phyloP scores from a whole-genome alignment of 1,140 invertebrate genomes.

The Asobara japonica region DNA sequence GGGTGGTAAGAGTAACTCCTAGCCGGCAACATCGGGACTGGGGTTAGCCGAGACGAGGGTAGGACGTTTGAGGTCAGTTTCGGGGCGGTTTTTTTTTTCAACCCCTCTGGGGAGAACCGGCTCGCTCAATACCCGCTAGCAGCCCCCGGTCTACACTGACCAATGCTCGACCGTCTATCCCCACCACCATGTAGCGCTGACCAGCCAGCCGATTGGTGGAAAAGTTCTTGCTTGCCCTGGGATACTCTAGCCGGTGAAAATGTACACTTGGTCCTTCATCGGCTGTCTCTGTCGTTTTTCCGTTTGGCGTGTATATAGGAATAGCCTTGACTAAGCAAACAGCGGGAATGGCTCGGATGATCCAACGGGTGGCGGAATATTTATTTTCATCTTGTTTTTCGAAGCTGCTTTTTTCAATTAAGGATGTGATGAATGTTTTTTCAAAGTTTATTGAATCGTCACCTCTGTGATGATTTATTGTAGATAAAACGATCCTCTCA shows the following conservation, averaged over 20 bases:
- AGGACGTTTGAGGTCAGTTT: constrained; percentile 67
- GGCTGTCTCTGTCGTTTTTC: not conserved
- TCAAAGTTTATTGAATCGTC: too few relatives aligned
- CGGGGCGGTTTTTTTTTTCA: constrained; percentile 64
- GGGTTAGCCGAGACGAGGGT: constrained; percentile 59
- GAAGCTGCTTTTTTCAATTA: too few relatives aligned
- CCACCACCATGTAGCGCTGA: constrained; percentile 56
- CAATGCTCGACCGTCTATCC: constrained; percentile 61
- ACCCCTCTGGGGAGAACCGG: constrained; percentile 49
- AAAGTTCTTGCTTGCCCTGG: constrained; percentile 51
- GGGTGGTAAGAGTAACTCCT: constrained; percentile 15
- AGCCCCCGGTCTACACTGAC: constrained; percentile 56
- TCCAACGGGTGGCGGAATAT: constrained; percentile 54
- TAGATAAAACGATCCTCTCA: too few relatives aligned
- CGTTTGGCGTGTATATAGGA: too few relatives aligned
- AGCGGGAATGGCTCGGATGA: constrained; percentile 41
- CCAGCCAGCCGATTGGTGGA: constrained; percentile 63
- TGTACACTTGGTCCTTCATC: constrained; percentile 44
- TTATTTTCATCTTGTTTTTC: not conserved
- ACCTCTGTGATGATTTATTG: too few relatives aligned
- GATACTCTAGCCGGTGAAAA: constrained; percentile 61
- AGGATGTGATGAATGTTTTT: too few relatives aligned
- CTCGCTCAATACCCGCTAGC: constrained; percentile 62
- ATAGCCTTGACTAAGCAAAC: constrained; percentile 61
- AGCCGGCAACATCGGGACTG: constrained; percentile 36